Evolutionary conservation across 2,888 invertebrate genomes (phyloP), one percentile per base, ranked within the genome.

Genomic region (Myathropa florea): DNA sequence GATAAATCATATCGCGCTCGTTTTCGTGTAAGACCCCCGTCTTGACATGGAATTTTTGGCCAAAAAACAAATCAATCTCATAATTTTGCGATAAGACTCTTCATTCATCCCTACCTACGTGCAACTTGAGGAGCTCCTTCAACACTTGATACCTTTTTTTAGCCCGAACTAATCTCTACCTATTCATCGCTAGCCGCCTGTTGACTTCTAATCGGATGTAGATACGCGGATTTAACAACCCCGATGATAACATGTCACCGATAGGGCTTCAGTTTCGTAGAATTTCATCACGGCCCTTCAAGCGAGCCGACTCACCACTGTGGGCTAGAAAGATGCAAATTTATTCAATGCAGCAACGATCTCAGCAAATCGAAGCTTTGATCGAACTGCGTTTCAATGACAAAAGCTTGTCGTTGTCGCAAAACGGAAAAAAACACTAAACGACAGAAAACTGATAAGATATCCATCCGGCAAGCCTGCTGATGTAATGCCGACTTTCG

Each of bases 401-500:
- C 39, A 39, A 39, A 12, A 39, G 14, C 39, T 39, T 39, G 39
- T 46, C 46, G 7, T 39, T 39, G 39, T 46, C 46, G 18, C 46
- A 18, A 18, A 46, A 39, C 26, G 12, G 3, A 12, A 59, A 18
- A 36, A 53, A 24, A 28, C 9, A 6, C 3, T 18, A 4, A 46
- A 18, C 18, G 46, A 46, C 18, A 46, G 7, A 18, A 39, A 39
- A 24, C 53, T 70, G 78, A 78, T 78, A 78, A 78, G 78, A 78
- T 78, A 78, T 64, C 57, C 57, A 78, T 63, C 70, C 14, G 28
- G 7, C 46, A 46, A 46, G 55, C 18, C 65, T 28, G 72, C 24
- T 78, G 78, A 73, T 83, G 64, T 73, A 83, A 83, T 72, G n/a
- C 24, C 26, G 4, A 18, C 60, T 78, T 57, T 18, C 4, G 7